Evolutionary conservation across 2,113 vertebrate species (phyloP).

Genomic region (Chauna torquata): DNA sequence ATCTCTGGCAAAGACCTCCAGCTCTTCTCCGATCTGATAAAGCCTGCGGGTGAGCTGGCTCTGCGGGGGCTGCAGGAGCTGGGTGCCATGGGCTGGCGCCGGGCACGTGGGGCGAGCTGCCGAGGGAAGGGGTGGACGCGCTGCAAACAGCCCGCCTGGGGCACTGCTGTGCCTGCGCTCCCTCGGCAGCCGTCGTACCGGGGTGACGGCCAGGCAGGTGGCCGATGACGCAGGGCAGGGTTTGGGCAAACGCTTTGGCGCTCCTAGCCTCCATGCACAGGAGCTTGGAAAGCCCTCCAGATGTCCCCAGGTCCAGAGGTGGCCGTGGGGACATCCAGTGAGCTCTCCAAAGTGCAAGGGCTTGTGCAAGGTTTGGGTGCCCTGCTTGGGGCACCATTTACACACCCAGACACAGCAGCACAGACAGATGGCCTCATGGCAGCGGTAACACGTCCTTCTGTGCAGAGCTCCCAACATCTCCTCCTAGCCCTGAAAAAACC

Average conservation of each 20-base stretch:
- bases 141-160: neutral
- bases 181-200: neutral
- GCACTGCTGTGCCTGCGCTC: neutral
- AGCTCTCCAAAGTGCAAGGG: neutral
- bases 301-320: neutral
- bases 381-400: neutral
- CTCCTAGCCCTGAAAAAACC: neutral
- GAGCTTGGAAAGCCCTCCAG: neutral
- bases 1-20: slow-evolving; percentile 33
- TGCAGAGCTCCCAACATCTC: neutral
- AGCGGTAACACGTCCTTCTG: neutral
- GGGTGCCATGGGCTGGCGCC: neutral
- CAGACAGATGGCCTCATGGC: neutral
- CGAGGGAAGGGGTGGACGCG: neutral
- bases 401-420: neutral
- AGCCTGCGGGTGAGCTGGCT: slow-evolving; percentile 27
- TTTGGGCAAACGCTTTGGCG: neutral
- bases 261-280: neutral
- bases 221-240: neutral
- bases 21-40: slow-evolving; percentile 37
- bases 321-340: neutral
- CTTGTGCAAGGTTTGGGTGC: neutral
- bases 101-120: rapidly evolving
- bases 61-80: neutral
- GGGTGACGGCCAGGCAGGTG: neutral